Percentiles rank a stretch among this genome's conserved stretches.
These are phyloP conservation scores for Rhopalosiphum nymphaeae DNA, from an alignment of 2,888 invertebrate genomes.

Conservation along the genomic window DNA sequence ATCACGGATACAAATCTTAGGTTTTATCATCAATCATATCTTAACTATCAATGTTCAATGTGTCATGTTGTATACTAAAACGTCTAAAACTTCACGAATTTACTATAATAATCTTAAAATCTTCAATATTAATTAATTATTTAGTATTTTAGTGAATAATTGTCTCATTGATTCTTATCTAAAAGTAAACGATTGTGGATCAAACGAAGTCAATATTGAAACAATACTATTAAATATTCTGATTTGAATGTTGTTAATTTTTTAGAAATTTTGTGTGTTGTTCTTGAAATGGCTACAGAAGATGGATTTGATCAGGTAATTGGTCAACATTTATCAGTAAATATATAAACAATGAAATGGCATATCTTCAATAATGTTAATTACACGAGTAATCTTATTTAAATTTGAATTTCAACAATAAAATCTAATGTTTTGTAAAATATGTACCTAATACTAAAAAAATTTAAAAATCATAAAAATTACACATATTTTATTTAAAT, in stretches of 20 bases:
- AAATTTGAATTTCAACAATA: neutral
- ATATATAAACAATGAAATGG: neutral
- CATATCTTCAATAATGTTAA: too few species aligned
- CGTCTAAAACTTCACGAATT: too few species aligned
- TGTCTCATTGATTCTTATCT: neutral
- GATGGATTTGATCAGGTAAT: constrained; percentile 59
- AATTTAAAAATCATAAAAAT: neutral
- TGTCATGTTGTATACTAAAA: too few species aligned
- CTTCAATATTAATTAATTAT: neutral
- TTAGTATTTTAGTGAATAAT: neutral
- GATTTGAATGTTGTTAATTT: neutral
- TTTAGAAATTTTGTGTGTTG: neutral
- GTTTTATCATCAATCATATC: too few species aligned
- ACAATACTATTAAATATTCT: neutral
- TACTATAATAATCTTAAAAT: neutral
- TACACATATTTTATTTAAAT: neutral
- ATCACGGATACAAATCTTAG: too few species aligned
- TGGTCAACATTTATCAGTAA: neutral
- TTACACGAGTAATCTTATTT: neutral
- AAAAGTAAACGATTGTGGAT: neutral
- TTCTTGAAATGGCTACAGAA: constrained; percentile 48
- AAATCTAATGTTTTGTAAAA: neutral
- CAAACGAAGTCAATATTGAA: neutral
- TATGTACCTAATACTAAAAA: neutral
- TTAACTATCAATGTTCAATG: too few species aligned